Percentiles rank a stretch among this genome's conserved stretches.
phyloP scores from a whole-genome alignment of 2,113 vertebrate genomes.

The Porphyrio hochstetteri region DNA sequence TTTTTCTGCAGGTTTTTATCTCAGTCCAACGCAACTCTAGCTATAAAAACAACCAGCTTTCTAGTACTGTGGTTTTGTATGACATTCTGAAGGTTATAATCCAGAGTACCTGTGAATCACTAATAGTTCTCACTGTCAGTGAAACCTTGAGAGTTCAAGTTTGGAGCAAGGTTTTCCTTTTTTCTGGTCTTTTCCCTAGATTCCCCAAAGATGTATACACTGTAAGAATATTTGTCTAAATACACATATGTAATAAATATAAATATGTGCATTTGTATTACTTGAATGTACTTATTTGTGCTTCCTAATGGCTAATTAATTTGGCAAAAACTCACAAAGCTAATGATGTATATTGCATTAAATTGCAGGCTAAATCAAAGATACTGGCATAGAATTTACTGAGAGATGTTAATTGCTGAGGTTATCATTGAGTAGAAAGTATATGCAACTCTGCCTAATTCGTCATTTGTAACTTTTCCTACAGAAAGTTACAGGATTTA shows the following conservation, averaged over 20 bases:
- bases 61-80: background rate
- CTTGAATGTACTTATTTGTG: background rate
- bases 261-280: background rate
- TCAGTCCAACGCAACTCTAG: background rate
- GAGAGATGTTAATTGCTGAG: constrained; percentile 11
- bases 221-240: background rate
- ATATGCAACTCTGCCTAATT: background rate
- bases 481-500: constrained; percentile 43
- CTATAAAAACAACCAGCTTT: background rate
- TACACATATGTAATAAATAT: background rate
- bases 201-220: background rate
- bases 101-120: background rate
- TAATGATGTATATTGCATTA: background rate
- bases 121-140: background rate
- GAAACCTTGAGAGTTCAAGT: background rate
- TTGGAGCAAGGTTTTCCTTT: background rate
- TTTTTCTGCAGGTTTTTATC: background rate
- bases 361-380: background rate
- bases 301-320: background rate
- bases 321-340: background rate
- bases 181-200: background rate
- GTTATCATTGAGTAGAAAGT: background rate
- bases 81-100: background rate
- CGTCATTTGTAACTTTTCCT: background rate
- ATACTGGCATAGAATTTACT: background rate